Evolutionary conservation across 2,888 invertebrate species (phyloP).

Genomic region (Aleiodes alternator): DNA sequence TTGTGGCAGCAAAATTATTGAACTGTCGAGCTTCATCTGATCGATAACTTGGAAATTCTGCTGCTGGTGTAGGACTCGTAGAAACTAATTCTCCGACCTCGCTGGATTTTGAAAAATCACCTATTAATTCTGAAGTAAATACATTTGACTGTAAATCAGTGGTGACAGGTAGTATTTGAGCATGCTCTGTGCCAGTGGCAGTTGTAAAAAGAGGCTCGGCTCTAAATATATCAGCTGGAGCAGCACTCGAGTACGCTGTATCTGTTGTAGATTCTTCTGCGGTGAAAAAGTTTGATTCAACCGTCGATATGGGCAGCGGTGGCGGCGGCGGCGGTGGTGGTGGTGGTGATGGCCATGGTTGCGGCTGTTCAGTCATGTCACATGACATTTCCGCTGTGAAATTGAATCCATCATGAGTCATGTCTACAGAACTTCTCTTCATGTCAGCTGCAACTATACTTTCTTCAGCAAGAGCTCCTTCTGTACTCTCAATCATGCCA

Average conservation of each 20-base stretch:
- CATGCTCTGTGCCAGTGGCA: conserved; percentile 28
- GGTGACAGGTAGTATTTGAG: conserved; percentile 33
- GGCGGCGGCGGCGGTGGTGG: no score
- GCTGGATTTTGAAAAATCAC: conserved; percentile 54
- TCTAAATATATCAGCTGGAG: conserved; percentile 45
- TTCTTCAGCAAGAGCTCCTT: conserved; percentile 45
- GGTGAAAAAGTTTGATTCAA: conserved; percentile 59
- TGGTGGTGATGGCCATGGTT: no score
- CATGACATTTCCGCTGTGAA: conserved; percentile 37
- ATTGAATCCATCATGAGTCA: conserved; percentile 45
- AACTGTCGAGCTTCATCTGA: conserved; percentile 58
- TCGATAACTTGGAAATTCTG: conserved; percentile 65
- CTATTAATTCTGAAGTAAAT: conserved; percentile 59
- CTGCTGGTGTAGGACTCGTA: conserved; percentile 63
- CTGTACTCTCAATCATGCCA: conserved; percentile 41
- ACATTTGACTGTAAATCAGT: conserved; percentile 46
- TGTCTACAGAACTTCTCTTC: conserved; percentile 60
- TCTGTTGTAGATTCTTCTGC: conserved; percentile 51
- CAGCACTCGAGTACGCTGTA: conserved; percentile 48
- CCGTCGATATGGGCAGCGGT: not conserved
- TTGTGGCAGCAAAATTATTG: conserved; percentile 64
- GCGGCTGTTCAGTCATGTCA: conserved; percentile 26
- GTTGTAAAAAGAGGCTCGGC: conserved; percentile 56
- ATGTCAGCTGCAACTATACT: conserved; percentile 53
- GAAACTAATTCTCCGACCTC: conserved; percentile 52